Conservation (phyloP, 2,797 vertebrate species). For the Halcyon smyrnensis region DNA sequence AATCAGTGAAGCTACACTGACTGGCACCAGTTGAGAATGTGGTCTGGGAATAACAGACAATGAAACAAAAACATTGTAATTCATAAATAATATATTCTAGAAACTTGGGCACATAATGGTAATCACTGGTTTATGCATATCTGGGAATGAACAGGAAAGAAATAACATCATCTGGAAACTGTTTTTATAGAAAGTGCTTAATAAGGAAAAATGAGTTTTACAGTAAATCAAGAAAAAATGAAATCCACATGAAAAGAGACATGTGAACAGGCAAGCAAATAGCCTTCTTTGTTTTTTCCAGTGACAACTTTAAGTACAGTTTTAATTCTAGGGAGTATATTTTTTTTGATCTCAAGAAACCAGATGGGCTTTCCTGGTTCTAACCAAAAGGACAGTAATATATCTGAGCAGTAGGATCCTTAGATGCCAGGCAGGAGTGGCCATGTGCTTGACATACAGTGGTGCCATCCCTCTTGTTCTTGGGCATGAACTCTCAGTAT, state of each 20-base stretch:
- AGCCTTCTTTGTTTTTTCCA: neutral
- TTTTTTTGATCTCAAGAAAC: neutral
- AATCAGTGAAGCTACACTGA: neutral
- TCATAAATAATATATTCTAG: neutral
- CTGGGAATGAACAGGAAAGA: neutral
- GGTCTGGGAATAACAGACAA: neutral
- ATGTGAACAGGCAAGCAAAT: neutral
- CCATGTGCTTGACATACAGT: neutral
- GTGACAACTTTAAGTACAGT: neutral
- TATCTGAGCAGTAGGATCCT: neutral
- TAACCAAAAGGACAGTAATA: neutral
- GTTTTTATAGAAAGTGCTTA: neutral
- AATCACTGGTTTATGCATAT: neutral
- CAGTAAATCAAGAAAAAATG: neutral
- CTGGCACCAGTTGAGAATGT: neutral
- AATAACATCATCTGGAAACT: slow-evolving; percentile 29
- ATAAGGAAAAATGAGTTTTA: neutral
- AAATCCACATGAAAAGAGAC: neutral
- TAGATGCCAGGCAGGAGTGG: neutral
- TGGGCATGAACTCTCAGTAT: neutral
- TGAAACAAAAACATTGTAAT: neutral
- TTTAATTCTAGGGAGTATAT: neutral
- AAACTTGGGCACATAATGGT: neutral
- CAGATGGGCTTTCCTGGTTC: neutral
- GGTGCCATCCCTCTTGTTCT: neutral